Percentiles rank a stretch among this genome's conserved stretches.
Evolutionary conservation across 64 coral and sea anemone genomes (phyloP).

Genomic region (Cladopsammia gracilis): DNA sequence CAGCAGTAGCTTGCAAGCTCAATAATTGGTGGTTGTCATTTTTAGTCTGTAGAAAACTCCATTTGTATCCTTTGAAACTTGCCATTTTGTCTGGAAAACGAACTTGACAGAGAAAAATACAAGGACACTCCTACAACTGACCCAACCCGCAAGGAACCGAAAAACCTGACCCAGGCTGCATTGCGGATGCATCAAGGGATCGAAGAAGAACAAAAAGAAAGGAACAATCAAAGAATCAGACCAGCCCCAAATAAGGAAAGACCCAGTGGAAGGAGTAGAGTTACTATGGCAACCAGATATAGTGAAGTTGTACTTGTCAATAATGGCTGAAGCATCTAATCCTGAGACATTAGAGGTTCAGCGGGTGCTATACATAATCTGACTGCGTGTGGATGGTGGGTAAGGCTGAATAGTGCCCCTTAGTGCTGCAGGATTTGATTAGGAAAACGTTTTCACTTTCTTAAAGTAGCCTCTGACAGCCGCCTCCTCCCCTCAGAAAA

Average conservation of each 20-base stretch:
- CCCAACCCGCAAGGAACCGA: slow-evolving; percentile 63
- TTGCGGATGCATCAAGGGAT: slow-evolving; percentile 85
- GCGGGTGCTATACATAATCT: slow-evolving; percentile 90
- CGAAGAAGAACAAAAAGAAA: slow-evolving; percentile 81
- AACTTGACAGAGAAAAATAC: slow-evolving; percentile 92
- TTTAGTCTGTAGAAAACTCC: slow-evolving; percentile 93
- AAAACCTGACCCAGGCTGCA: slow-evolving; percentile 81
- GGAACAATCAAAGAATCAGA: slow-evolving; percentile 41
- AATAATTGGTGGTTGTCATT: not conserved
- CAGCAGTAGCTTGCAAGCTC: not conserved
- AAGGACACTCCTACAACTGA: slow-evolving; percentile 72
- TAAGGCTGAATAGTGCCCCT: not conserved
- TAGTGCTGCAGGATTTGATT: no score
- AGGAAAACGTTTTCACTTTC: no score
- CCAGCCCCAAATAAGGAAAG: slow-evolving; percentile 38
- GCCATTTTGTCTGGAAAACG: slow-evolving; percentile 92
- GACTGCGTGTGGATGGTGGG: slow-evolving; percentile 95
- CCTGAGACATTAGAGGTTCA: slow-evolving; percentile 82
- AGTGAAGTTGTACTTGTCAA: slow-evolving; percentile 75
- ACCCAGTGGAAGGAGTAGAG: slow-evolving; percentile 72
- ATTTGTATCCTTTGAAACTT: slow-evolving; percentile 94
- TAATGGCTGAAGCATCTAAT: slow-evolving; percentile 80
- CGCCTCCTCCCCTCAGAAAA: no score
- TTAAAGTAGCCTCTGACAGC: no score
- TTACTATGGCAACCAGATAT: slow-evolving; percentile 88